Percentiles rank a stretch among this genome's conserved stretches.
Evolutionary conservation across 2,888 invertebrate species (phyloP).

Genomic region (Caenorhabditis doughertyi): DNA sequence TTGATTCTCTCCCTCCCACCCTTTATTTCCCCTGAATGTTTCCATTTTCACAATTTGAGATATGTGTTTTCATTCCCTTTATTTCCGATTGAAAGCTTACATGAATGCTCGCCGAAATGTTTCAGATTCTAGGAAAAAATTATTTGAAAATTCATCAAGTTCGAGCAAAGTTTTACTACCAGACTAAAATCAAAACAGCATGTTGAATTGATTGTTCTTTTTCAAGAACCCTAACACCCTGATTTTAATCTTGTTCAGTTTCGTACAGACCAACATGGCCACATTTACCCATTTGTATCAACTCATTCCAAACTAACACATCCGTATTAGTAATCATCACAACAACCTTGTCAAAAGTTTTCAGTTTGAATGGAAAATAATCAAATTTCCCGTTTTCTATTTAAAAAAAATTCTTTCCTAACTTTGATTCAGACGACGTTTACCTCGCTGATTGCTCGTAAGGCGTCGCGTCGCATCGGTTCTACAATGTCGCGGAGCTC

Average conservation of each 20-base stretch:
- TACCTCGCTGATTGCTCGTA: slow-evolving; percentile 78
- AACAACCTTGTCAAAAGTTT: neutral
- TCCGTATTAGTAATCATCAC: slow-evolving; percentile 7
- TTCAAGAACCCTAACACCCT: slow-evolving; percentile 26
- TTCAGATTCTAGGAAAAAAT: slow-evolving; percentile 17
- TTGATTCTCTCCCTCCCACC: slow-evolving; percentile 33
- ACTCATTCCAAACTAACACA: slow-evolving; percentile 13
- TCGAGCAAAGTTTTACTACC: neutral
- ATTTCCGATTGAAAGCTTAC: slow-evolving; percentile 49
- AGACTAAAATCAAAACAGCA: neutral
- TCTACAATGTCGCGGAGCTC: slow-evolving; percentile 62
- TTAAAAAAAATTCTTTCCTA: slow-evolving; percentile 1
- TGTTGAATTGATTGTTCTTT: neutral
- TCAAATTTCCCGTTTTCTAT: neutral
- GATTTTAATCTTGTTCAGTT: slow-evolving; percentile 27
- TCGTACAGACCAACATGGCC: slow-evolving; percentile 1
- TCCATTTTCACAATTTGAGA: slow-evolving; percentile 7
- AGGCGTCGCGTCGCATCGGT: slow-evolving; percentile 76
- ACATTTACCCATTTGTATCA: slow-evolving; percentile 6
- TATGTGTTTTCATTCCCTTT: slow-evolving; percentile 5
- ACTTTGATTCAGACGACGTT: slow-evolving; percentile 77
- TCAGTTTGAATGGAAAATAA: neutral
- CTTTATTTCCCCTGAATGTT: slow-evolving; percentile 46
- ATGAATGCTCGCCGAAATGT: slow-evolving; percentile 34
- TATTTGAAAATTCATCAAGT: neutral